Base-by-base conservation (phyloP, 2,113 vertebrate species). In the Rhizomys pruinosus region DNA sequence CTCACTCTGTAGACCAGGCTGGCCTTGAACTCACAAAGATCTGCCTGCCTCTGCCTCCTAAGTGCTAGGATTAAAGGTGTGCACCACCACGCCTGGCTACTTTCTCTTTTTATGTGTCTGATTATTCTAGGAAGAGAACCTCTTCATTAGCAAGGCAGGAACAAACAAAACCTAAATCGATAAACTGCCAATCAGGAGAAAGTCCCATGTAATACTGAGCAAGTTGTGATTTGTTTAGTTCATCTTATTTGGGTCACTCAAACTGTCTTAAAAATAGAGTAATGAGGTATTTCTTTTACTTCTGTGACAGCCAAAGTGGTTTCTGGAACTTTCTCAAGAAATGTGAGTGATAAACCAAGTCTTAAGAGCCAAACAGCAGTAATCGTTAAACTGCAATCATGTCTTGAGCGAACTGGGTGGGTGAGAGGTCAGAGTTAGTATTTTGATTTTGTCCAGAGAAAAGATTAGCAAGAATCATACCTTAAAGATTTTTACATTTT, bases 321-420 rank as follows among this genome's bases (percentile, higher is more conserved):
- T 91, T 17, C 80, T 89, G 44, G 81, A 5, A 27, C 68, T 95
- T 59, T 78, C 17, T 77, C 13, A 0, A 84, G 90, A 91, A 79
- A 63, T 44, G 64, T 23, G 52, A 81, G 57, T 88, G 37, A 92
- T 96, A 93, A 90, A 78, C 93, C 88, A 94, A 86, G 71, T 91
- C 96, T 71, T 15, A 29, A 84, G 89, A 39, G 90, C 87, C 61
- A 59, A 89, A 72, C 47, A 20, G 39, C 59, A 59, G 47, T 61
- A 39, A 88, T 39, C 1, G 42, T 19, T 87, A 47, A 84, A 87
- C 17, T 89, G 69, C 77, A 47, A 55, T 92, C 79, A 37, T 34
- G n/a, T 39, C 29, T 93, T 25, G 72, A 34, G 59, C 73, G 68
- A 76, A 77, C 1, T 57, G 22, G 61, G 39, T 68, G 57, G 66